Evolutionary conservation across 2,888 invertebrate genomes (phyloP).

Genomic region (Drosophila acutilabella): DNA sequence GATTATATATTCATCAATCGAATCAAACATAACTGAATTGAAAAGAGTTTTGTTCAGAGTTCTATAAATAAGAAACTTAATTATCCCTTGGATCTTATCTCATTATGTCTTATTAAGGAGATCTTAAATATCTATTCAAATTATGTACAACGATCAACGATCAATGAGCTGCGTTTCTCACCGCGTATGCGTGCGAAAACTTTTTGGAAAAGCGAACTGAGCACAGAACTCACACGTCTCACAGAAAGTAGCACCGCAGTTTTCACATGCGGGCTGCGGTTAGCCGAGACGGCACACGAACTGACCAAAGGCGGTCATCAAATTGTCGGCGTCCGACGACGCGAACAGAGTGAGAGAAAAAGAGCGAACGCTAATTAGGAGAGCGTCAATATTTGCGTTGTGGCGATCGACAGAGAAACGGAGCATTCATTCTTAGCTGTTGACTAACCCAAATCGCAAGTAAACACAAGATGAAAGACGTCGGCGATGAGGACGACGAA

Average conservation of each 20-base stretch:
- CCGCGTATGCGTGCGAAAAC: constrained; percentile 38
- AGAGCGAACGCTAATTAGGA: constrained; percentile 55
- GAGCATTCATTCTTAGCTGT: constrained; percentile 55
- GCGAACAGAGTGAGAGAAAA: not conserved
- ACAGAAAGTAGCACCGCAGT: constrained; percentile 36
- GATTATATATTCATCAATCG: too few species aligned
- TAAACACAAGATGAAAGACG: constrained; percentile 58
- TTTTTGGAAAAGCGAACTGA: constrained; percentile 14
- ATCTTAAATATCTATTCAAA: constrained; percentile 9
- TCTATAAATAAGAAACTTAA: not conserved
- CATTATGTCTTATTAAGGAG: constrained; percentile 13
- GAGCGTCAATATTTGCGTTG: constrained; percentile 59
- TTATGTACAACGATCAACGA: constrained; percentile 23
- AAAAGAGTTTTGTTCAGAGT: not conserved
- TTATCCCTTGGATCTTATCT: not conserved
- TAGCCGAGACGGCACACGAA: constrained; percentile 57
- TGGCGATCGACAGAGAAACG: constrained; percentile 43
- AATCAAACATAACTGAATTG: too few species aligned
- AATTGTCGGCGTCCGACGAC: constrained; percentile 2
- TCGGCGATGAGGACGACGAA: constrained; percentile 54
- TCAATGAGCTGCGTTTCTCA: constrained; percentile 31
- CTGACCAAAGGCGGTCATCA: constrained; percentile 45
- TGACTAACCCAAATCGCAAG: constrained; percentile 63
- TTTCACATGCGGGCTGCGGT: constrained; percentile 71
- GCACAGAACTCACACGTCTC: constrained; percentile 27